phyloP scores from a whole-genome alignment of 2,113 vertebrate species.

The Daboia siamensis region DNA sequence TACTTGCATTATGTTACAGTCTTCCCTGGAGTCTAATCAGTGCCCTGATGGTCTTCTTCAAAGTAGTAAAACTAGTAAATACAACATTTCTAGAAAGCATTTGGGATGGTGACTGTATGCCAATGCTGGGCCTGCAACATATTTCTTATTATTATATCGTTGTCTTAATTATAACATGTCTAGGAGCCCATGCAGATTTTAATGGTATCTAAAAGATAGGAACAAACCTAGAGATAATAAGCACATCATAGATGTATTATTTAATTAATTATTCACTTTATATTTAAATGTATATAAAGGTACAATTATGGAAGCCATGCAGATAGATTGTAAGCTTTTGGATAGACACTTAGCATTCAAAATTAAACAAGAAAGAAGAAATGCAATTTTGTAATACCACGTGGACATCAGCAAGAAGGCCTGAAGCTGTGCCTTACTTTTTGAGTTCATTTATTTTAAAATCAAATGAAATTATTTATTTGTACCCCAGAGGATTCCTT shows the following conservation, averaged over 20 bases:
- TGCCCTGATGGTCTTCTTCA: background rate
- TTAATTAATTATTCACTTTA: background rate
- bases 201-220: background rate
- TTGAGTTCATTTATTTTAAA: background rate
- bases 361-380: background rate
- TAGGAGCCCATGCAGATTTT: background rate
- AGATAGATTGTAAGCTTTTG: background rate
- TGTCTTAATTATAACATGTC: background rate
- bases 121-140: background rate
- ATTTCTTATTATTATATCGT: background rate
- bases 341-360: background rate
- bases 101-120: background rate
- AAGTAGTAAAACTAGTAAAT: background rate
- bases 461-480: background rate
- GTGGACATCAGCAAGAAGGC: background rate
- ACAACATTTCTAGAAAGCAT: background rate
- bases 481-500: background rate
- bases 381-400: background rate
- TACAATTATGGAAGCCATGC: slow-evolving; percentile 45
- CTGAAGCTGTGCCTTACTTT: background rate
- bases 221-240: background rate
- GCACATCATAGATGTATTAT: background rate
- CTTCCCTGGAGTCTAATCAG: background rate
- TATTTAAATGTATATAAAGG: slow-evolving; percentile 75
- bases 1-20: background rate